A percentile compares a stretch with the other conserved stretches of the same genome.
These are phyloP conservation scores for Tetragonisca angustula DNA, from an alignment of 2,888 invertebrate genomes.

Conservation along the genomic window DNA sequence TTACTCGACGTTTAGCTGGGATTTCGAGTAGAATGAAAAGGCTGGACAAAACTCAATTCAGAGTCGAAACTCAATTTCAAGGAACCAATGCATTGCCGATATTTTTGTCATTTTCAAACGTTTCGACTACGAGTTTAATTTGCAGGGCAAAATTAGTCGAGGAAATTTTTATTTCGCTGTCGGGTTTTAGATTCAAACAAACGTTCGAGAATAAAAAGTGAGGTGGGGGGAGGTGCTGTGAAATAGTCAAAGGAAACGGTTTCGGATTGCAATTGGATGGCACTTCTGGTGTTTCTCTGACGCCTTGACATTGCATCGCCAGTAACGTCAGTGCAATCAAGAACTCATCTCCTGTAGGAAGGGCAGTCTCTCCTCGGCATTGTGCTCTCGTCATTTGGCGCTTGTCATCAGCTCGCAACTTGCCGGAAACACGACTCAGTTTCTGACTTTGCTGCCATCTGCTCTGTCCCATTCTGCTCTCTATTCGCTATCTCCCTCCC, in stretches of 20 bases:
- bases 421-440: slow-evolving; percentile 45
- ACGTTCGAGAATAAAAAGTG: neutral
- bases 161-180: neutral
- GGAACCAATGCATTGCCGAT: no score
- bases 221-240: no score
- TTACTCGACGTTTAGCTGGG: no score
- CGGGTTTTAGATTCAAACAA: neutral
- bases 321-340: slow-evolving; percentile 58
- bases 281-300: slow-evolving; percentile 32
- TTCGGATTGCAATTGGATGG: slow-evolving; percentile 27
- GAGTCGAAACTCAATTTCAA: no score
- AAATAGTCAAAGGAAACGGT: slow-evolving; percentile 22
- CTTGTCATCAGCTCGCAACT: slow-evolving; percentile 58
- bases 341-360: slow-evolving; percentile 65
- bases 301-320: slow-evolving; percentile 55
- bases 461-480: neutral
- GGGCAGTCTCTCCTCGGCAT: slow-evolving; percentile 44
- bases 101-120: no score
- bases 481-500: slow-evolving; percentile 5
- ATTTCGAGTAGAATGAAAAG: no score
- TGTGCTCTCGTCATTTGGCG: slow-evolving; percentile 55
- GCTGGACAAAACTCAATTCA: no score
- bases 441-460: slow-evolving; percentile 22
- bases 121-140: no score
- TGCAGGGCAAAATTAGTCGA: no score